Conservation (phyloP, 2,888 invertebrate species). For the Apamea crenata region DNA sequence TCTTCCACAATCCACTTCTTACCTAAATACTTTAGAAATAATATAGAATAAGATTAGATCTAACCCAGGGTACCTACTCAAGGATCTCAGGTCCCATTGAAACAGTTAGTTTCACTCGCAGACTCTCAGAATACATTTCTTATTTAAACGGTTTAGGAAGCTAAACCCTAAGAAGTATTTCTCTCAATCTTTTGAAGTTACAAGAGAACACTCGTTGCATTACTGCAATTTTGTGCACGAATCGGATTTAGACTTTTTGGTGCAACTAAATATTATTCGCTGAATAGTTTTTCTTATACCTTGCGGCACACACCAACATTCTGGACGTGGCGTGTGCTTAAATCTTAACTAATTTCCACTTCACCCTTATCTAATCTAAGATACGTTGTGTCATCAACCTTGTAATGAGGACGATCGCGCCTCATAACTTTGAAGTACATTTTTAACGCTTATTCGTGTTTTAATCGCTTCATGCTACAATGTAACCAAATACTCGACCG, state of each 20-base stretch:
- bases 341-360: slow-evolving; percentile 68
- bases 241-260: background rate
- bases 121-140: background rate
- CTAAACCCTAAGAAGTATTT: background rate
- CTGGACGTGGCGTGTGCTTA: slow-evolving; percentile 64
- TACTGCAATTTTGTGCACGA: background rate
- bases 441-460: background rate
- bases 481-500: background rate
- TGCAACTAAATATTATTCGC: background rate
- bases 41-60: too few relatives aligned
- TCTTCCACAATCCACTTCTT: background rate
- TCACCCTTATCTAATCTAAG: slow-evolving; percentile 70
- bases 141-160: background rate
- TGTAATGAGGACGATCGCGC: slow-evolving; percentile 54
- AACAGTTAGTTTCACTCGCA: background rate
- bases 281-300: slow-evolving; percentile 1
- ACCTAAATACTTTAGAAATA: background rate
- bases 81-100: background rate
- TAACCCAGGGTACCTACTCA: too few relatives aligned
- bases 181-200: background rate
- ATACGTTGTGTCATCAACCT: slow-evolving; percentile 71
- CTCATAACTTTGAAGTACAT: slow-evolving; percentile 36
- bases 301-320: slow-evolving; percentile 59
- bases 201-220: background rate
- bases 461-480: slow-evolving; percentile 9